Evolutionary conservation across 2,113 vertebrate genomes (phyloP).

Genomic region (Psittacula cyanocephala): DNA sequence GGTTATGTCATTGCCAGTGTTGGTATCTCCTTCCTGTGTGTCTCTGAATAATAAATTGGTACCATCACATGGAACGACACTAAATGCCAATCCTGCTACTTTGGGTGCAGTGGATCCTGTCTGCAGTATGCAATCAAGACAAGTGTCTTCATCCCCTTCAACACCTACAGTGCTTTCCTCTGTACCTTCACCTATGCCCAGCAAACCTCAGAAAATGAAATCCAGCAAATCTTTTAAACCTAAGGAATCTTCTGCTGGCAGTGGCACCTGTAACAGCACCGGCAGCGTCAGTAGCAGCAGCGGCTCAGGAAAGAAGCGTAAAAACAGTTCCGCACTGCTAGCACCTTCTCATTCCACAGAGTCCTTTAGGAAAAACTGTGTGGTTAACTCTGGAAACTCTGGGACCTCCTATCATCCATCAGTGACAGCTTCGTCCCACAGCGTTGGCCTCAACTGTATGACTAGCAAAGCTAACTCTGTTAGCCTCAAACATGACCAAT

Average conservation of each 20-base stretch:
- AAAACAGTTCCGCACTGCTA: slow-evolving; percentile 86
- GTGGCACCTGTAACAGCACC: slow-evolving; percentile 79
- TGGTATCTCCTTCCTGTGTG: slow-evolving; percentile 80
- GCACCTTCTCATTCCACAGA: slow-evolving; percentile 86
- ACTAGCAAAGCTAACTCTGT: slow-evolving; percentile 84
- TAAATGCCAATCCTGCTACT: slow-evolving; percentile 87
- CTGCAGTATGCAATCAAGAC: slow-evolving; percentile 90
- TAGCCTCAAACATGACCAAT: slow-evolving; percentile 86
- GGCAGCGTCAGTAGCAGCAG: slow-evolving; percentile 74
- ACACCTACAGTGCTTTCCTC: slow-evolving; percentile 94
- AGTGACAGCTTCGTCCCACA: slow-evolving; percentile 82
- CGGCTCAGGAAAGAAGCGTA: slow-evolving; percentile 94
- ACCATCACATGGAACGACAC: slow-evolving; percentile 93
- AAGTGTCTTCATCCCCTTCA: slow-evolving; percentile 93
- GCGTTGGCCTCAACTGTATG: slow-evolving; percentile 86
- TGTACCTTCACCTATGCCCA: slow-evolving; percentile 86
- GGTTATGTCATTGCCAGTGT: slow-evolving; percentile 74
- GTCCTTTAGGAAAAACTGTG: slow-evolving; percentile 93
- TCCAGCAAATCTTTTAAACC: slow-evolving; percentile 87
- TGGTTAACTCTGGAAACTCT: slow-evolving; percentile 83
- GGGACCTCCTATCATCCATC: slow-evolving; percentile 86
- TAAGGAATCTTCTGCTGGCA: slow-evolving; percentile 83
- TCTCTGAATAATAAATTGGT: slow-evolving; percentile 83
- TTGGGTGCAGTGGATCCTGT: slow-evolving; percentile 86
- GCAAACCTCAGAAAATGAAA: slow-evolving; percentile 92